Percentiles rank a stretch among this genome's conserved stretches.
Evolutionary conservation across 2,797 vertebrate species (phyloP).

Genomic region (Melanotaenia parkinsoni): DNA sequence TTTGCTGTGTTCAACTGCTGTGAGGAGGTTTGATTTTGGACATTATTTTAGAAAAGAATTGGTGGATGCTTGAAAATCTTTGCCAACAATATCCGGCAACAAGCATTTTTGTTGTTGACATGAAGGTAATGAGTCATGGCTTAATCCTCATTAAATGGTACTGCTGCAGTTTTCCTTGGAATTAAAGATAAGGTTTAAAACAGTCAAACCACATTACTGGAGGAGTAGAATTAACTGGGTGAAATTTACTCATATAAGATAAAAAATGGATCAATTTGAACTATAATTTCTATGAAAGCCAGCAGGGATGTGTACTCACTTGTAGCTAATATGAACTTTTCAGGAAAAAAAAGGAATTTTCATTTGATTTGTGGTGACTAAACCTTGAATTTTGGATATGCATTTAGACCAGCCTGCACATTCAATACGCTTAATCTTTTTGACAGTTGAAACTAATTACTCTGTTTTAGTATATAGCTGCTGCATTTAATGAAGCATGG

Average conservation of each 20-base stretch:
- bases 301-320: not conserved
- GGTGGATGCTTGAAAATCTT: not conserved
- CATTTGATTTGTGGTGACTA: not conserved
- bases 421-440: not conserved
- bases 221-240: not conserved
- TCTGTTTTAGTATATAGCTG: too few relatives aligned
- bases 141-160: not conserved
- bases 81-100: not conserved
- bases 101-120: not conserved
- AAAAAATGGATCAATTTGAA: not conserved
- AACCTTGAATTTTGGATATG: not conserved
- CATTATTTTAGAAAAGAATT: too few relatives aligned
- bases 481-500: too few relatives aligned
- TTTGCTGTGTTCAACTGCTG: too few relatives aligned
- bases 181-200: not conserved
- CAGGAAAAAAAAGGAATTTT: not conserved
- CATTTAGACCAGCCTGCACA: not conserved
- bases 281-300: not conserved
- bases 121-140: not conserved
- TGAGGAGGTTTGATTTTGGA: too few relatives aligned
- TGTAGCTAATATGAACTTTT: not conserved
- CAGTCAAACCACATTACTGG: not conserved
- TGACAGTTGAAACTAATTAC: too few relatives aligned
- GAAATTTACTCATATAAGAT: not conserved
- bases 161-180: not conserved